phyloP scores from a whole-genome alignment of 2,113 vertebrate genomes.

The Rhodinocichla rosea region DNA sequence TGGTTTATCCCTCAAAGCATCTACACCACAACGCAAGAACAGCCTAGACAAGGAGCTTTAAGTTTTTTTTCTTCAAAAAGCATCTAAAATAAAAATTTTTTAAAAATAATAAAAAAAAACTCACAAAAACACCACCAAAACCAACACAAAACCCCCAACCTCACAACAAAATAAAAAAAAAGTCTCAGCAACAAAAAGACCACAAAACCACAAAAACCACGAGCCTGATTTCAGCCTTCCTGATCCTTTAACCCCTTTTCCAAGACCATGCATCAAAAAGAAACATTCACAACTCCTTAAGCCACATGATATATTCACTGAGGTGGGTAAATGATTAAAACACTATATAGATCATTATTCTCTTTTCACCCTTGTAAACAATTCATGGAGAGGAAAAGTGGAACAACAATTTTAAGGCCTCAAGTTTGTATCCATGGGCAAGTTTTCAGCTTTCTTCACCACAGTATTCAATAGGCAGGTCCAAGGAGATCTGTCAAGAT shows the following conservation, averaged over 20 bases:
- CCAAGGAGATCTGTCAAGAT: not conserved
- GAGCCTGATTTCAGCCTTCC: not conserved
- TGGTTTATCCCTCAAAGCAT: constrained; percentile 58
- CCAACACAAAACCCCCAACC: not conserved
- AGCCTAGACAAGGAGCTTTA: not conserved
- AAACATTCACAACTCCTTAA: not conserved
- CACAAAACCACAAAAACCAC: not conserved
- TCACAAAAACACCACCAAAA: not conserved
- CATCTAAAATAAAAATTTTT: not conserved
- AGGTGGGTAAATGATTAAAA: not conserved
- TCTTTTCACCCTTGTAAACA: not conserved
- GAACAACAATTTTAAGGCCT: not conserved
- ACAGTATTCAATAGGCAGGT: not conserved
- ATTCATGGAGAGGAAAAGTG: not conserved
- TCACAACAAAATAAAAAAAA: not conserved
- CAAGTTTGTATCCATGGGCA: not conserved
- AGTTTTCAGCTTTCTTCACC: not conserved
- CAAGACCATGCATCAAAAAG: not conserved
- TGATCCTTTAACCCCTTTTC: not conserved
- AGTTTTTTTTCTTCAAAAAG: not conserved
- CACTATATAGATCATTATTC: not conserved
- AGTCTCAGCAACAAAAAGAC: not conserved
- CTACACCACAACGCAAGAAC: constrained; percentile 39
- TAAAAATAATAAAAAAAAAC: not conserved
- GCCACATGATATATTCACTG: not conserved